These are phyloP conservation scores for Anthoptus insignis DNA, from an alignment of 2,888 invertebrate species.

Conservation along the genomic window DNA sequence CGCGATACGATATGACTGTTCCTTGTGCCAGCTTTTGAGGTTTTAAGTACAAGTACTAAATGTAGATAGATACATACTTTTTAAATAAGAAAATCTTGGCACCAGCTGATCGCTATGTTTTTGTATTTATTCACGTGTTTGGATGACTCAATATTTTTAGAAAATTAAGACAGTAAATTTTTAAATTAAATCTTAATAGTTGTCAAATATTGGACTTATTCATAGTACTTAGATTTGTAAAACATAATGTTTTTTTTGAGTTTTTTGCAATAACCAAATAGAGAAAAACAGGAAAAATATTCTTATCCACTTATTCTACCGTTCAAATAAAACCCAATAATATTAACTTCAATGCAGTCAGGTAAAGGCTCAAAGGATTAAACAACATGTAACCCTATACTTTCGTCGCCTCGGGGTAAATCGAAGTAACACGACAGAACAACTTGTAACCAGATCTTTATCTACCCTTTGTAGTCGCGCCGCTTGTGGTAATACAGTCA, in stretches of 20 bases:
- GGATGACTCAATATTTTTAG: too few species aligned
- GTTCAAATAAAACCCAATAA: neutral
- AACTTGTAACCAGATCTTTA: conserved; percentile 2
- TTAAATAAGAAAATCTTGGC: neutral
- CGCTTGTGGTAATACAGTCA: neutral
- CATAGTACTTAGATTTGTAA: too few species aligned
- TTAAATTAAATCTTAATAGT: too few species aligned
- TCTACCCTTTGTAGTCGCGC: conserved; percentile 6
- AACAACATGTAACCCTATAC: neutral
- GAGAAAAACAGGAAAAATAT: too few species aligned
- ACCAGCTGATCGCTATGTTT: too few species aligned
- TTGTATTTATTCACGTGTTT: too few species aligned
- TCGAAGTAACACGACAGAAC: conserved; percentile 9
- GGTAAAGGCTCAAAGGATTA: neutral
- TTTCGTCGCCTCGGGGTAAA: neutral
- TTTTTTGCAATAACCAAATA: too few species aligned
- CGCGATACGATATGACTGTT: conserved; percentile 6
- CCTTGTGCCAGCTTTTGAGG: neutral
- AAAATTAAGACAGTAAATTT: too few species aligned
- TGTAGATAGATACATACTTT: neutral
- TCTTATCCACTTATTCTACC: too few species aligned
- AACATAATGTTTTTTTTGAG: too few species aligned
- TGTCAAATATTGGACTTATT: too few species aligned
- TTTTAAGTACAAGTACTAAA: neutral
- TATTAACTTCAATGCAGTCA: neutral